Evolutionary conservation across 2,113 vertebrate species (phyloP).

Genomic region (Capreolus pygargus): DNA sequence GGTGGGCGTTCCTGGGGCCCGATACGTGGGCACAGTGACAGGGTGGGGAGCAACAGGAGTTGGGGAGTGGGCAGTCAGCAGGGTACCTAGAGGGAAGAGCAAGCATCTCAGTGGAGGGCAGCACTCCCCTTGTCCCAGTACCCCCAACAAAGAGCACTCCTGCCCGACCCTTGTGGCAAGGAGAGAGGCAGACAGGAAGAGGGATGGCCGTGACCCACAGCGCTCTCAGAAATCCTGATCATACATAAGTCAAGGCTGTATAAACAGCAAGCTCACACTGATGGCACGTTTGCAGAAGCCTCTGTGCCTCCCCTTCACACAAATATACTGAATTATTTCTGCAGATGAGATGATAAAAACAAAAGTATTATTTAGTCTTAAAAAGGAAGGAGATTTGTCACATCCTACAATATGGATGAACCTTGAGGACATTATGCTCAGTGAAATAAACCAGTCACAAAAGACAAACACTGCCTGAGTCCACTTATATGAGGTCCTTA

Average conservation of each 20-base stretch:
- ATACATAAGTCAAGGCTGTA: not conserved
- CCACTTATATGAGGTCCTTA: not conserved
- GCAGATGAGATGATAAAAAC: not conserved
- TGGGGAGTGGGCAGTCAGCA: slow-evolving; percentile 97
- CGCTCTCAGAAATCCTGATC: not conserved
- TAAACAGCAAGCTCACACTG: not conserved
- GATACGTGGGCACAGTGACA: slow-evolving; percentile 95
- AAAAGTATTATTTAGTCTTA: not conserved
- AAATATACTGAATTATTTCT: not conserved
- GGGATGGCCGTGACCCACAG: not conserved
- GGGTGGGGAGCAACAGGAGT: slow-evolving; percentile 92
- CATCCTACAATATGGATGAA: not conserved
- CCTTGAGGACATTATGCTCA: not conserved
- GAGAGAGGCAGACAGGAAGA: not conserved
- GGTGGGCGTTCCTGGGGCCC: slow-evolving; percentile 93
- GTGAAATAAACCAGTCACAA: not conserved
- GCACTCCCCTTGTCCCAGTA: not conserved
- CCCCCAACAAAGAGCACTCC: not conserved
- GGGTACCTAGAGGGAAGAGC: slow-evolving; percentile 82
- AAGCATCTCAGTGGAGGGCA: not conserved
- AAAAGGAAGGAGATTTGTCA: not conserved
- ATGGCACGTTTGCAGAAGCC: not conserved
- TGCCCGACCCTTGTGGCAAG: not conserved
- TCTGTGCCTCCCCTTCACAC: not conserved
- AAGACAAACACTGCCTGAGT: not conserved